Evolutionary conservation across 1,140 invertebrate genomes (phyloP).

Genomic region (Sitophilus oryzae): DNA sequence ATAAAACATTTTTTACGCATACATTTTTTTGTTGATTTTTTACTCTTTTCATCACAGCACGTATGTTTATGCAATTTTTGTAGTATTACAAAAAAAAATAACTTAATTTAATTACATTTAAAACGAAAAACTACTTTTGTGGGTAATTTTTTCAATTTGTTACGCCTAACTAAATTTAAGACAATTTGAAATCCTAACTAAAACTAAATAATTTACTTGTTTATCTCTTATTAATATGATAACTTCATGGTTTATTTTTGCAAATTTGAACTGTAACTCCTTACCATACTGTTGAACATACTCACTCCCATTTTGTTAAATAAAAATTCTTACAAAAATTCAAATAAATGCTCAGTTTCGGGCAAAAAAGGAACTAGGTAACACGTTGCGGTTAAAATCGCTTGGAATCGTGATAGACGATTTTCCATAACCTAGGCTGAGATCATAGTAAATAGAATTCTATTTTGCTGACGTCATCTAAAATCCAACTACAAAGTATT

Average conservation of each 20-base stretch:
- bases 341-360: too few relatives aligned
- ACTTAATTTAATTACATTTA: not conserved
- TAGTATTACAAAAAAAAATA: constrained; percentile 13
- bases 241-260: not conserved
- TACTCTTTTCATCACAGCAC: constrained; percentile 18
- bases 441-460: too few relatives aligned
- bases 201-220: constrained; percentile 8
- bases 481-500: too few relatives aligned
- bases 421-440: too few relatives aligned
- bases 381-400: too few relatives aligned
- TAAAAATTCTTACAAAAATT: too few relatives aligned
- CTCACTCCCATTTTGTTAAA: not conserved
- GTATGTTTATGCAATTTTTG: constrained; percentile 14
- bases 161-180: constrained; percentile 7
- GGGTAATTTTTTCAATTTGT: constrained; percentile 8
- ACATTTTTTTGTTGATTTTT: constrained; percentile 16
- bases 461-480: too few relatives aligned
- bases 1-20: too few relatives aligned
- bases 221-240: too few relatives aligned
- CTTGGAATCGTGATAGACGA: too few relatives aligned
- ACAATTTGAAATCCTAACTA: constrained; percentile 11
- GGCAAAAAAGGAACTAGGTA: too few relatives aligned
- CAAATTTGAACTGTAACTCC: not conserved
- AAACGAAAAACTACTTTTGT: not conserved
- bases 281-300: not conserved